A percentile compares a stretch with the other conserved stretches of the same genome.
These are phyloP conservation scores for Lagodon rhomboides DNA, from an alignment of 2,797 vertebrate species.

Conservation along the genomic window DNA sequence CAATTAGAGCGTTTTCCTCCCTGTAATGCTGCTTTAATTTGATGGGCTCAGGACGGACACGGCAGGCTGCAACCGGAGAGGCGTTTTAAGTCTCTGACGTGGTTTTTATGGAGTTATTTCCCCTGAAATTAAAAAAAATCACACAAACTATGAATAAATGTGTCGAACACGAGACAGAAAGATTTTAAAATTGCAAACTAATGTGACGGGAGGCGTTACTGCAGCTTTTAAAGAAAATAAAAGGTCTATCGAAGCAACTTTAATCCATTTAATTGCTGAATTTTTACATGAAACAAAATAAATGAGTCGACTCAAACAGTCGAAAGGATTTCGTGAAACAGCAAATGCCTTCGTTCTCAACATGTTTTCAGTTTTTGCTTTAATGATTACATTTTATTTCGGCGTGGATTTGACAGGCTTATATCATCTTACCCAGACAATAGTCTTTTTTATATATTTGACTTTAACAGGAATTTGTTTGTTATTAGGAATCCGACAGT, in stretches of 20 bases:
- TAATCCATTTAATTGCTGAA: background rate
- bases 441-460: slow-evolving; percentile 12
- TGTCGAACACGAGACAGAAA: background rate
- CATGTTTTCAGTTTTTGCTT: slow-evolving; percentile 8
- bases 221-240: background rate
- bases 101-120: slow-evolving; percentile 18
- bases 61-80: slow-evolving; percentile 26
- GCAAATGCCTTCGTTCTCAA: background rate
- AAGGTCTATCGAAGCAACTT: background rate
- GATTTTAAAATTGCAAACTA: background rate
- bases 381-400: slow-evolving; percentile 17
- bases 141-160: background rate
- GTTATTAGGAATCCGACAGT: slow-evolving; percentile 17
- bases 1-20: slow-evolving; percentile 69
- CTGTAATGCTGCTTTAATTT: slow-evolving; percentile 66
- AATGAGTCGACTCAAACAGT: slow-evolving; percentile 5
- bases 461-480: slow-evolving; percentile 30
- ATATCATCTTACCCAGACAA: background rate
- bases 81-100: slow-evolving; percentile 22
- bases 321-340: background rate
- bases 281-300: background rate
- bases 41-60: slow-evolving; percentile 55
- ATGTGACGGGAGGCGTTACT: background rate
- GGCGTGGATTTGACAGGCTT: background rate
- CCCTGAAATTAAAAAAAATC: background rate